phyloP scores from a whole-genome alignment of 2,888 invertebrate genomes.

The Strigamia maritima region DNA sequence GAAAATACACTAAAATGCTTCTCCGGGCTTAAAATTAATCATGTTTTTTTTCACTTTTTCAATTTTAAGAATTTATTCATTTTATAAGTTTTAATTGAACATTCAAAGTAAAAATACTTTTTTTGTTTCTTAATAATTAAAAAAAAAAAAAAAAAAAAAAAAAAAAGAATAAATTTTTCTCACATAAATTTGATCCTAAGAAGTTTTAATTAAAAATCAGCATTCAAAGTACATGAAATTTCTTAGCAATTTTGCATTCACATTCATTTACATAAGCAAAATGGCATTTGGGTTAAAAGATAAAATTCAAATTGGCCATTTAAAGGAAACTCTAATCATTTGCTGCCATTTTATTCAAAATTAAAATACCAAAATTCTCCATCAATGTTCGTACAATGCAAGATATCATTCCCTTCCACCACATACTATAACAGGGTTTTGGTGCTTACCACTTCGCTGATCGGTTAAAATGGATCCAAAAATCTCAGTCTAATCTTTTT shows the following conservation, averaged over 20 bases:
- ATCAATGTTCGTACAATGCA: background rate
- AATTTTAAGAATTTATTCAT: no score
- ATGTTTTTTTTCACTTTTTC: no score
- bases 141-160: background rate
- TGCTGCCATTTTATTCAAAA: background rate
- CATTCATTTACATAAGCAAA: conserved; percentile 10
- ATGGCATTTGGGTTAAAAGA: background rate
- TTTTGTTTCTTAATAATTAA: background rate
- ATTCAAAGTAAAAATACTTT: no score
- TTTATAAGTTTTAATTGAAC: no score
- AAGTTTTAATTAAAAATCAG: background rate
- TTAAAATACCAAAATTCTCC: background rate
- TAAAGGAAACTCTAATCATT: background rate
- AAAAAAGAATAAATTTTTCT: background rate
- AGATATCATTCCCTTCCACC: no score
- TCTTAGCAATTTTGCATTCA: background rate
- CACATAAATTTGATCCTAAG: background rate
- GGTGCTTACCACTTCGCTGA: no score
- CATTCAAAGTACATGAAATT: background rate
- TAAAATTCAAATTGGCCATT: background rate
- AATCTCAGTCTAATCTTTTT: no score
- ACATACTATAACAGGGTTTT: no score
- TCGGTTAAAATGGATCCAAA: no score
- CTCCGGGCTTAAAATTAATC: no score
- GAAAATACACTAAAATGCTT: background rate